phyloP scores from a whole-genome alignment of 2,113 vertebrate species.

The Rattus rattus region DNA sequence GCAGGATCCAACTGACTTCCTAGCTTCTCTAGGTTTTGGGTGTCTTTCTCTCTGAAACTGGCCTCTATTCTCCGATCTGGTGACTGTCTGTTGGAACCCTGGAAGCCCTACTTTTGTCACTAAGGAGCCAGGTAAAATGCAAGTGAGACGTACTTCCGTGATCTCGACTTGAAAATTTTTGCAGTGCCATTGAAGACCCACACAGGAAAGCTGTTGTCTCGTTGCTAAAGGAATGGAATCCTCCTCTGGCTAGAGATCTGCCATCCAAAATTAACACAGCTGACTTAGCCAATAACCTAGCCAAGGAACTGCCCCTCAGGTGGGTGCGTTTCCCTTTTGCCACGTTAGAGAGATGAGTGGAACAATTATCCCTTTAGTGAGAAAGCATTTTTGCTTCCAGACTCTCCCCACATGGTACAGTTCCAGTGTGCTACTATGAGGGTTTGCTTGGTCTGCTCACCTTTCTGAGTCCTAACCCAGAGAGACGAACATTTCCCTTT shows the following conservation, averaged over 20 bases:
- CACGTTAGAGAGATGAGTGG: not conserved
- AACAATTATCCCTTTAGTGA: not conserved
- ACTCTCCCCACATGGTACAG: too few species aligned
- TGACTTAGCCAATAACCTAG: not conserved
- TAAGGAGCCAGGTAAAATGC: slow-evolving; percentile 26
- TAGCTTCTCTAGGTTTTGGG: not conserved
- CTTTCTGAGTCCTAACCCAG: not conserved
- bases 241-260: not conserved
- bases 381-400: not conserved
- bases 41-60: not conserved
- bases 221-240: not conserved
- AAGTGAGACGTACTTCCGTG: not conserved
- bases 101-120: not conserved
- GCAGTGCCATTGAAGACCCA: not conserved
- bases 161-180: not conserved
- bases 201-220: not conserved
- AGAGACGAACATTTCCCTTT: not conserved
- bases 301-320: not conserved
- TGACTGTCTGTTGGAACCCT: not conserved
- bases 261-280: not conserved
- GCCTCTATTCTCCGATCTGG: not conserved
- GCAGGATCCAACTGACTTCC: not conserved
- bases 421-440: not conserved
- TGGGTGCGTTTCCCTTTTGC: not conserved
- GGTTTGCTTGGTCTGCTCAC: not conserved